These are phyloP conservation scores for Reticulitermes speratus DNA, from an alignment of 1,140 invertebrate species.

Conservation along the genomic window DNA sequence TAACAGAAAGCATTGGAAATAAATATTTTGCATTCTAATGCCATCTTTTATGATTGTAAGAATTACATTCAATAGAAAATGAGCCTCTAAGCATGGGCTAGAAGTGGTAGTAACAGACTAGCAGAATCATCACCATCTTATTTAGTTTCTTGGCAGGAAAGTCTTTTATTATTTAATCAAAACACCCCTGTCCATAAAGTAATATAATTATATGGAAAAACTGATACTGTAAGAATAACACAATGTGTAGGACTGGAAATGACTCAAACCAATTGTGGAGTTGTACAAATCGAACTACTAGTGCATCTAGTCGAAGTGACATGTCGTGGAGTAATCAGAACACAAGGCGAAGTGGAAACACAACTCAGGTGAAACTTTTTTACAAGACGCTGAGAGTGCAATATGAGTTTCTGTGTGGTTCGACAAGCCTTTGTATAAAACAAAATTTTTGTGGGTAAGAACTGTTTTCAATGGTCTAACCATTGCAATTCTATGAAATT, in stretches of 20 bases:
- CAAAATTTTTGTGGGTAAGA: neutral
- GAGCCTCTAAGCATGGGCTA: too few relatives aligned
- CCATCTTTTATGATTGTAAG: too few relatives aligned
- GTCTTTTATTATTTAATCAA: neutral
- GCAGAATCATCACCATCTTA: too few relatives aligned
- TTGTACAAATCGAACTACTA: neutral
- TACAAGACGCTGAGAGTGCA: slow-evolving; percentile 5
- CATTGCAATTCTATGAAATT: slow-evolving; percentile 14
- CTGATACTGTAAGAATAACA: neutral
- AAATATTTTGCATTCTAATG: too few relatives aligned
- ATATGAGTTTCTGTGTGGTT: slow-evolving; percentile 7
- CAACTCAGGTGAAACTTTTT: slow-evolving; percentile 15
- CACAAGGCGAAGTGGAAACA: neutral
- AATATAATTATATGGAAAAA: neutral
- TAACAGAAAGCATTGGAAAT: too few relatives aligned
- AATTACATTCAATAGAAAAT: too few relatives aligned
- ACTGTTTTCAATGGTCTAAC: slow-evolving; percentile 15
- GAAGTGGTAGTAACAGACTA: too few relatives aligned
- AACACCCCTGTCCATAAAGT: slow-evolving; percentile 15
- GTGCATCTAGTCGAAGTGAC: neutral
- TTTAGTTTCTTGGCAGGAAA: too few relatives aligned
- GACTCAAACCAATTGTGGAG: neutral
- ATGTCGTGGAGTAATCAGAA: neutral
- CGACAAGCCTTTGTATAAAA: slow-evolving; percentile 15
- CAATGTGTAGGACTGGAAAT: neutral